These are phyloP conservation scores for Thera obeliscata DNA, from an alignment of 2,888 invertebrate genomes.

Conservation along the genomic window DNA sequence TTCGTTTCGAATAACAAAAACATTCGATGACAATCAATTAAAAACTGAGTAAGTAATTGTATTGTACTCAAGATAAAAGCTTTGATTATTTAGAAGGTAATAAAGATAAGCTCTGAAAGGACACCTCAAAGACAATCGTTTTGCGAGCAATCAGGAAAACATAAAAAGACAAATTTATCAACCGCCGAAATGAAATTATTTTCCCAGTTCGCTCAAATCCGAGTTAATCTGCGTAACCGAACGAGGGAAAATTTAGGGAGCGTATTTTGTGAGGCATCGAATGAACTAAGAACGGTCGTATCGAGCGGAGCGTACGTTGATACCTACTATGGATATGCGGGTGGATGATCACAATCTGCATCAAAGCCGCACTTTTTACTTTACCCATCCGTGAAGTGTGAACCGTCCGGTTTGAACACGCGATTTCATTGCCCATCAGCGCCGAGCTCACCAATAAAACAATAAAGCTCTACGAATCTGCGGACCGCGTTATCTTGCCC, in stretches of 20 bases:
- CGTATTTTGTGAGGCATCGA: conserved; percentile 38
- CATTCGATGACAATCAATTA: neutral
- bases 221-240: conserved; percentile 43
- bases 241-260: conserved; percentile 39
- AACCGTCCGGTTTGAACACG: conserved; percentile 30
- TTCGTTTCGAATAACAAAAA: neutral
- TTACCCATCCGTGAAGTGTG: conserved; percentile 16
- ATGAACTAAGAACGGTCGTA: conserved; percentile 37
- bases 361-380: conserved; percentile 38
- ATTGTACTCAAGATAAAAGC: neutral
- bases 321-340: conserved; percentile 32
- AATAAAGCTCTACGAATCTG: conserved; percentile 40
- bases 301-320: conserved; percentile 21
- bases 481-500: conserved; percentile 29
- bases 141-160: conserved; percentile 23
- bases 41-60: neutral
- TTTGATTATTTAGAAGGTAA: neutral
- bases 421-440: conserved; percentile 35
- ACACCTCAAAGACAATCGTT: conserved; percentile 23
- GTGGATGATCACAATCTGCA: conserved; percentile 40
- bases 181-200: conserved; percentile 42
- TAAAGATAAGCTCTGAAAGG: conserved; percentile 2
- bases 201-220: conserved; percentile 40
- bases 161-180: conserved; percentile 35
- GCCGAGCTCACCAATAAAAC: conserved; percentile 35